These are phyloP conservation scores for Neotoma lepida DNA, from an alignment of 2,113 vertebrate genomes.

Conservation along the genomic window DNA sequence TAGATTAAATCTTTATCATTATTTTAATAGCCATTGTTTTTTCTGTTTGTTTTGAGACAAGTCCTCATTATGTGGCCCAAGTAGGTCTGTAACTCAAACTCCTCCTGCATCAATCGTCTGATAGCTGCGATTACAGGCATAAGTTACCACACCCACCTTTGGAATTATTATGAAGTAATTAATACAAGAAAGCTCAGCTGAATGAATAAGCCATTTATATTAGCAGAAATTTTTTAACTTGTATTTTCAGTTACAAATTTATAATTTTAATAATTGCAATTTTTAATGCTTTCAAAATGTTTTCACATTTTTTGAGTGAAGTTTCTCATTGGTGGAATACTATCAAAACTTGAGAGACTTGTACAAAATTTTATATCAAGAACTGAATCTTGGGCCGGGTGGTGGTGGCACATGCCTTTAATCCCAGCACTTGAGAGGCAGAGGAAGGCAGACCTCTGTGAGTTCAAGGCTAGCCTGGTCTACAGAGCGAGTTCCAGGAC, in stretches of 20 bases:
- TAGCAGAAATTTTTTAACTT: neutral
- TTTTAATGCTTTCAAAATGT: neutral
- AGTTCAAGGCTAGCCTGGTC: neutral
- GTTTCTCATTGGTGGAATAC: neutral
- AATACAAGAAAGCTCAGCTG: neutral
- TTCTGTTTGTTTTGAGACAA: neutral
- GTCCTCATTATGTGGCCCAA: neutral
- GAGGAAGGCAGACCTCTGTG: neutral
- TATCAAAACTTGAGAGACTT: neutral
- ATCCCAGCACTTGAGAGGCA: neutral
- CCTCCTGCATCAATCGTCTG: neutral
- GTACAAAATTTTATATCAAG: neutral
- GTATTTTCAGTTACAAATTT: neutral
- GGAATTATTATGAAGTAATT: neutral
- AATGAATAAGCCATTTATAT: neutral
- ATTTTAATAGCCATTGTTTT: neutral
- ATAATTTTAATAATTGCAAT: neutral
- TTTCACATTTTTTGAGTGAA: neutral
- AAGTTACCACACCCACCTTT: neutral
- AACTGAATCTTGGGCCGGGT: neutral
- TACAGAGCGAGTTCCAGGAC: neutral
- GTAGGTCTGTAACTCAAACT: neutral
- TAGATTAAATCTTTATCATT: neutral
- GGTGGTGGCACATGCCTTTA: neutral
- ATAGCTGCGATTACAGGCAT: neutral